phyloP scores from a whole-genome alignment of 2,888 invertebrate genomes.

The Pomacea canaliculata region DNA sequence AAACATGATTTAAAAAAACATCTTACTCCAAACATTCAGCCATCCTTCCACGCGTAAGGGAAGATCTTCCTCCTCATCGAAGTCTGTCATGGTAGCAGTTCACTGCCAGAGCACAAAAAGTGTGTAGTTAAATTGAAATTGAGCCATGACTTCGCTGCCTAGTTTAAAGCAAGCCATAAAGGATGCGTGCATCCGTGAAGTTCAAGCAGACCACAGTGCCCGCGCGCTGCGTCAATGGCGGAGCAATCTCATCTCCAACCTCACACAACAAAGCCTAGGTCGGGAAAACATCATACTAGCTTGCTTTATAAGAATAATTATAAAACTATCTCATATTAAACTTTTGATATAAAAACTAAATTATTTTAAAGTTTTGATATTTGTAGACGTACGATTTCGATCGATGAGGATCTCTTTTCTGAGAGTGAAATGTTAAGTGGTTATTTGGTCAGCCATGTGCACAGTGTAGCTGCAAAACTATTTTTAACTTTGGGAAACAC shows the following conservation, averaged over 20 bases:
- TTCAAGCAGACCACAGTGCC: background rate
- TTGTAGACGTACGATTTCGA: too few species aligned
- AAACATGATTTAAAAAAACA: too few species aligned
- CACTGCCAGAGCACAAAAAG: background rate
- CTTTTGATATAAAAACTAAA: too few species aligned
- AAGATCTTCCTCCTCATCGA: slow-evolving; percentile 21
- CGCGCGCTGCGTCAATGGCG: slow-evolving; percentile 15
- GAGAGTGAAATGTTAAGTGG: too few species aligned
- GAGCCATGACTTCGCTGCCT: background rate
- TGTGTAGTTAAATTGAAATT: background rate
- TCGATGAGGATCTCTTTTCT: too few species aligned
- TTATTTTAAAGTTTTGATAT: too few species aligned
- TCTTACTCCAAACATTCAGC: slow-evolving; percentile 50
- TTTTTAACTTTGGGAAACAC: slow-evolving; percentile 8
- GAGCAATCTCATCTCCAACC: background rate
- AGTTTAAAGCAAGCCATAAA: too few species aligned
- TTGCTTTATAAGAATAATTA: too few species aligned
- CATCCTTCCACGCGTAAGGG: slow-evolving; percentile 47
- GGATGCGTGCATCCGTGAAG: too few species aligned
- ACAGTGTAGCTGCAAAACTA: background rate
- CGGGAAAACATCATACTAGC: too few species aligned
- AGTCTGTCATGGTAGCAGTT: background rate
- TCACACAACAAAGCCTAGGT: too few species aligned
- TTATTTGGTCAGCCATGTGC: slow-evolving; percentile 3
- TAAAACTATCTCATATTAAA: too few species aligned